Base-by-base conservation (phyloP, 1,140 invertebrate genomes). In the Caenorhabditis tropicalis region DNA sequence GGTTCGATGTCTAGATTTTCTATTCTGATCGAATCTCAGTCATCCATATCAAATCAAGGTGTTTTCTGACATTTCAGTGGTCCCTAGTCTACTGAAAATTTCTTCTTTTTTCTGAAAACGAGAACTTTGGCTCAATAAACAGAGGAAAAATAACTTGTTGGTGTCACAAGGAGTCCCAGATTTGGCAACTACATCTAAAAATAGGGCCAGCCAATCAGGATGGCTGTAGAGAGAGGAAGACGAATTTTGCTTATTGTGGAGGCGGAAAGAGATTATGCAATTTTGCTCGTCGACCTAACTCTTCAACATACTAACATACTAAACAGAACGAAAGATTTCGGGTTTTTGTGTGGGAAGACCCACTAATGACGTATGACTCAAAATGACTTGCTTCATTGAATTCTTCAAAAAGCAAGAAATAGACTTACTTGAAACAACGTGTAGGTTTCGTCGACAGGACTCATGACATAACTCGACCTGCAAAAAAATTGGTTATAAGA, bases 391-490 rank as follows among this genome's bases (percentile, higher is more conserved):
- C 31, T 53, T 43, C 39, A 53, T 9, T 82, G 36, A 43, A 48
- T 81, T 43, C 10, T n/a, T 16, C n/a, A 15, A 27, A 10, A 24
- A 56, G 29, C 29, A 9, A 27, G n/a, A 56, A 7, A 24, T 27
- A 27, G 29, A 84, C 70, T 36, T n/a, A 84, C 83, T 53, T 84
- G 83, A 49, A 84, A 84, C 6, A 84, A 29, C 10, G 83, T 84
- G 74, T 84, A 84, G 4, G 83, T 84, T 65, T 84, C 83, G 58
- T 65, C 65, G 70, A 65, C 70, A 48, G 49, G 58, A 33, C 33
- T 79, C 83, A 84, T 84, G 48, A 84, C 83, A 84, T 84, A 84
- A 65, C 83, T 84, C 36, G 83, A 80, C 83, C 83, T 84, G 83
- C 51, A 84, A 84, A 46, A 1, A 74, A 16, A 74, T 5, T 29